phyloP scores from a whole-genome alignment of 2,113 vertebrate genomes.

The Thermophis baileyi region DNA sequence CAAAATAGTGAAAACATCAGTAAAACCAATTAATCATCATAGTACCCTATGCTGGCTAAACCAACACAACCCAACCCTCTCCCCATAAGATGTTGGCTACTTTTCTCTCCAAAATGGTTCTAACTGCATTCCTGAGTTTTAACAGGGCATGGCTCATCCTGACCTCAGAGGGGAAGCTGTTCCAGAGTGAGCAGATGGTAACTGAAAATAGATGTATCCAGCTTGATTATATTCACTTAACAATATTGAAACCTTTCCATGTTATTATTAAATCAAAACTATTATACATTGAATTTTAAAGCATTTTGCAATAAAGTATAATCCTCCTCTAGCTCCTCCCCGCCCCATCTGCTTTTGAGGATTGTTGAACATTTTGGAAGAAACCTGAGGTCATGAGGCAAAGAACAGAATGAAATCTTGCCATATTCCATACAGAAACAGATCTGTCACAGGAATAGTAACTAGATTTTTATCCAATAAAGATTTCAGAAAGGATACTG shows the following conservation, averaged over 20 bases:
- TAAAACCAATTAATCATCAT: neutral
- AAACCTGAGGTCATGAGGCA: neutral
- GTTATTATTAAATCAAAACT: slow-evolving; percentile 11
- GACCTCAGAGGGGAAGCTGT: neutral
- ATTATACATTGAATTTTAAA: slow-evolving; percentile 37
- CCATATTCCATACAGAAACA: neutral
- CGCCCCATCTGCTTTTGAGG: neutral
- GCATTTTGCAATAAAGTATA: slow-evolving; percentile 6
- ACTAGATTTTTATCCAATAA: neutral
- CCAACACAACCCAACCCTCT: neutral
- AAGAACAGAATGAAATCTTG: neutral
- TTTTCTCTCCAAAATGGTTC: neutral
- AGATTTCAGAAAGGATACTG: slow-evolving; percentile 83
- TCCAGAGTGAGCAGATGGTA: neutral
- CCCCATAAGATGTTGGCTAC: neutral
- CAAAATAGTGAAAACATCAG: neutral
- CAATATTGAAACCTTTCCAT: neutral
- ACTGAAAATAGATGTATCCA: neutral
- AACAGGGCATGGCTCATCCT: neutral
- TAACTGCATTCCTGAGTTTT: neutral
- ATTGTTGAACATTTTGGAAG: neutral
- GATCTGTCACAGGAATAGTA: neutral
- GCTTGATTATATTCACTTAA: neutral
- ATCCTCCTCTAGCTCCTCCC: neutral
- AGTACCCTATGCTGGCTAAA: neutral